Conservation (phyloP, 2,797 vertebrate species). For the Manis crassicaudata region DNA sequence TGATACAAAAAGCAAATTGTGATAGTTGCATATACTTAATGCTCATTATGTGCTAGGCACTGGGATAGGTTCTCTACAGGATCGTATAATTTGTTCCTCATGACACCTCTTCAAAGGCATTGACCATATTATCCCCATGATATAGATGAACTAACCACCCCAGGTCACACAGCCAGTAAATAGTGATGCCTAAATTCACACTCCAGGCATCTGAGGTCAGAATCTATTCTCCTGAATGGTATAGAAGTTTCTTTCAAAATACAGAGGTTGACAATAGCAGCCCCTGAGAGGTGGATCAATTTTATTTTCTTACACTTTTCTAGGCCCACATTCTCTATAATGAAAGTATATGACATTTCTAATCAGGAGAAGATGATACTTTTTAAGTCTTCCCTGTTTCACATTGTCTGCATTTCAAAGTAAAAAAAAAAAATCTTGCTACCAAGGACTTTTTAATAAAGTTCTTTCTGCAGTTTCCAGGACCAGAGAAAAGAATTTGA, state of each 20-base stretch:
- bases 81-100: neutral
- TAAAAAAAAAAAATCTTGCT: neutral
- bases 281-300: neutral
- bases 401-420: neutral
- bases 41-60: accelerated
- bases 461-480: neutral
- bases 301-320: neutral
- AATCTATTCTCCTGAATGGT: neutral
- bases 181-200: neutral
- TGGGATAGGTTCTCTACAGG: accelerated
- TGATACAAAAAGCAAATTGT: neutral
- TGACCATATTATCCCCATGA: neutral
- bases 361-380: neutral
- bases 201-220: neutral
- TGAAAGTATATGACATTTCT: neutral
- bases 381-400: neutral
- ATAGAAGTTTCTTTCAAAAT: neutral
- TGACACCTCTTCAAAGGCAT: neutral
- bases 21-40: neutral
- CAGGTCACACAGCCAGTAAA: too few species aligned
- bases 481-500: neutral
- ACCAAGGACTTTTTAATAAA: neutral
- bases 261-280: neutral
- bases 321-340: neutral
- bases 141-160: neutral